phyloP scores from a whole-genome alignment of 2,888 invertebrate species.

The Mylabris sibirica region DNA sequence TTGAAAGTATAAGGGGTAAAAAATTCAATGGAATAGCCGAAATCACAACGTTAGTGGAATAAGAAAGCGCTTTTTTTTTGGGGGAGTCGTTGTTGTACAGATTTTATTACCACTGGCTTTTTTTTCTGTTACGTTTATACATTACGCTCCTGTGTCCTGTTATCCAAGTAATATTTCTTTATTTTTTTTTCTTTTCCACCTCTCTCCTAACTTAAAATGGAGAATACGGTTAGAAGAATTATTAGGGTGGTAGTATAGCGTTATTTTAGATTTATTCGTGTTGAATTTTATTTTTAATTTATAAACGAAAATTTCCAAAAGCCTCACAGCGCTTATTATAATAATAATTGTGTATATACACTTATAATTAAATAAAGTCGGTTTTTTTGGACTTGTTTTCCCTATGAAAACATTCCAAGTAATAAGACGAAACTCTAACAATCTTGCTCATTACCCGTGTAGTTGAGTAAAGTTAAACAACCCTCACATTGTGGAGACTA shows the following conservation, averaged over 20 bases:
- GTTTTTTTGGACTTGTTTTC: no score
- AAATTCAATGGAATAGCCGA: no score
- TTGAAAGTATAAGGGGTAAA: no score
- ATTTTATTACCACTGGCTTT: neutral
- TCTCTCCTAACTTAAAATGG: neutral
- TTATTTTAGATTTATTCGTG: neutral
- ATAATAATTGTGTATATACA: slow-evolving; percentile 14
- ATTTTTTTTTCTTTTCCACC: slow-evolving; percentile 14
- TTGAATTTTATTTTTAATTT: neutral
- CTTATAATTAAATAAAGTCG: slow-evolving; percentile 20
- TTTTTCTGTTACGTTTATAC: neutral
- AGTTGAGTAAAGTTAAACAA: neutral
- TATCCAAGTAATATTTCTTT: slow-evolving; percentile 28
- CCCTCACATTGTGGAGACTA: neutral
- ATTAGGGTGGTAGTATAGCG: neutral
- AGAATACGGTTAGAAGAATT: neutral
- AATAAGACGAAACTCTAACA: slow-evolving; percentile 37
- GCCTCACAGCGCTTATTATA: slow-evolving; percentile 12
- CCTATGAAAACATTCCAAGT: slow-evolving; percentile 42
- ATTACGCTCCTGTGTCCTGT: neutral
- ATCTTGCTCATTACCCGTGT: neutral
- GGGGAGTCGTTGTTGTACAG: neutral
- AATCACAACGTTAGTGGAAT: no score
- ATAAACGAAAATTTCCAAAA: slow-evolving; percentile 9
- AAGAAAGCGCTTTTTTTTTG: no score